Base-by-base conservation (phyloP, 2,888 invertebrate species). In the Lymantria monacha region DNA sequence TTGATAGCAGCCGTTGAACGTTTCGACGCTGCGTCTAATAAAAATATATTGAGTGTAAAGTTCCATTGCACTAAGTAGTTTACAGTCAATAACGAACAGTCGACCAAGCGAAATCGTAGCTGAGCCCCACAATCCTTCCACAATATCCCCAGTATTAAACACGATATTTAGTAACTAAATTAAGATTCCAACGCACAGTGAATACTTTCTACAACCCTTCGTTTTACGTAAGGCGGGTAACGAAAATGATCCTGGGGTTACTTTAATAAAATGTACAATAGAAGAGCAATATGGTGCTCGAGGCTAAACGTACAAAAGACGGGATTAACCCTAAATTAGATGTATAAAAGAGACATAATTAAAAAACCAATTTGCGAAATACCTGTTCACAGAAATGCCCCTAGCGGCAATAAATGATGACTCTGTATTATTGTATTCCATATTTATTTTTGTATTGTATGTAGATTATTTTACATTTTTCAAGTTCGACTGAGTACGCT, bases 281-380 rank as follows among this genome's bases (percentile, higher is more conserved):
- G 70, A 69, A 70, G 73, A 72, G 71, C 71, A 74, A 72, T 65
- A 69, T 64, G 71, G 53, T 60, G 76, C 76, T 69, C 50, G 53
- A 58, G 72, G 78, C 75, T 55, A 64, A 57, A 57, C 57, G 62
- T 55, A 73, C 70, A 74, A 69, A 71, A 64, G 64, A 62, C 64
- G 58, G 70, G 73, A 73, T 74, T 72, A 78, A 73, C 70, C 70
- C 72, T 73, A 76, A 80, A 79, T 79, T 76, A 77, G 76, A 74
- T 64, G 72, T 74, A 74, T 72, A 79, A 77, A 75, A 76, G 74
- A 74, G 70, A 69, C 70, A 74, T 83, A 84, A 85, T 85, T 85
- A 85, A 85, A 84, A 84, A 84, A 77, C 70, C 76, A 83, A 84
- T 82, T 84, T 83, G 63, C 57, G 51, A 65, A 68, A 58, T 61